Conservation (phyloP, 2,113 vertebrate genomes). For the Salvator merianae region DNA sequence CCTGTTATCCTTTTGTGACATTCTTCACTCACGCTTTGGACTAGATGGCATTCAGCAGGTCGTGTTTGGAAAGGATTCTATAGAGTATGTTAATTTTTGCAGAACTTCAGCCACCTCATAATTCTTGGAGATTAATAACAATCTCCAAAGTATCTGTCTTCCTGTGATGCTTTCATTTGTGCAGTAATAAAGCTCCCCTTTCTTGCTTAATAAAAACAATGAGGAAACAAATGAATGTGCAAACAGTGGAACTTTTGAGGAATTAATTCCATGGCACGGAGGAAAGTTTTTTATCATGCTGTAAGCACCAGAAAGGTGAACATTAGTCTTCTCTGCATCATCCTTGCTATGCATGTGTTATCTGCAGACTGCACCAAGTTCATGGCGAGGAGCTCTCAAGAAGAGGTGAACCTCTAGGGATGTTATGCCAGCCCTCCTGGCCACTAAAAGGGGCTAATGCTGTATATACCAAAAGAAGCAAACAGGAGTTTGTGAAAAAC, state of each 20-base stretch:
- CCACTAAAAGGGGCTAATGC: neutral
- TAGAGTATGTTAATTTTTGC: constrained; percentile 82
- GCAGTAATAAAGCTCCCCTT: constrained; percentile 82
- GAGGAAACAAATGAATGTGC: constrained; percentile 82
- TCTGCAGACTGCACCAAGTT: constrained; percentile 41
- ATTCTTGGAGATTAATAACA: constrained; percentile 85
- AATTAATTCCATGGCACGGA: constrained; percentile 78
- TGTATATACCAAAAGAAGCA: too few relatives aligned
- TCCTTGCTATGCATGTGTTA: constrained; percentile 51
- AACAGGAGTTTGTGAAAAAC: neutral
- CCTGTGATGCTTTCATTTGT: constrained; percentile 82
- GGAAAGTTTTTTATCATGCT: constrained; percentile 76
- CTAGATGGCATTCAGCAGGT: constrained; percentile 46
- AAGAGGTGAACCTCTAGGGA: constrained; percentile 25
- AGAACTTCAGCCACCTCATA: constrained; percentile 77
- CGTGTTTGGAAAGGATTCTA: constrained; percentile 69
- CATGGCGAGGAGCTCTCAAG: constrained; percentile 39
- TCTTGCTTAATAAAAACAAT: constrained; percentile 87
- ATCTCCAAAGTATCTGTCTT: constrained; percentile 82
- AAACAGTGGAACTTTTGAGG: constrained; percentile 81
- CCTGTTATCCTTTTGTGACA: constrained; percentile 31
- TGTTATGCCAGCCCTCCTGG: neutral
- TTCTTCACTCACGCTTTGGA: constrained; percentile 16
- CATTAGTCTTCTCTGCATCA: constrained; percentile 59
- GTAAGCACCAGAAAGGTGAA: constrained; percentile 64